Conservation (phyloP, 1,140 invertebrate genomes). For the Drosophila bipectinata region DNA sequence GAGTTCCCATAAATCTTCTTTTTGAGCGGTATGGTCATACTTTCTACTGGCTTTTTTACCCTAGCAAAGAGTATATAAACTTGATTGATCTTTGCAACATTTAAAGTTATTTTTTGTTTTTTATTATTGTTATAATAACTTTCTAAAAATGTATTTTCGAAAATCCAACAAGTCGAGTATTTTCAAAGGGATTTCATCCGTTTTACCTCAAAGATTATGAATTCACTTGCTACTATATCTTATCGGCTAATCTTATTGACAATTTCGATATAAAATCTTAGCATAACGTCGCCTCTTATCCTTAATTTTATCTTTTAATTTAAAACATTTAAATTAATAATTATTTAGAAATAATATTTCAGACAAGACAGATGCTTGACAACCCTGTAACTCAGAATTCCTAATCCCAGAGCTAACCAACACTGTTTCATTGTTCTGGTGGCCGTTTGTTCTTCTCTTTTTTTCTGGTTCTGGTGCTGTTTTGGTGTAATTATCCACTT, state of each 20-base stretch:
- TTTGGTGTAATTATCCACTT: conserved; percentile 68
- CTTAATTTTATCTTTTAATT: too few species aligned
- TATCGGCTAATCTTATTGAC: too few species aligned
- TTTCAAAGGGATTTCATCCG: too few species aligned
- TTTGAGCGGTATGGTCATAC: conserved; percentile 9
- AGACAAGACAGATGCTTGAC: neutral
- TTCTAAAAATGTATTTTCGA: too few species aligned
- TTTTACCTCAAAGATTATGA: too few species aligned
- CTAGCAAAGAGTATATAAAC: neutral
- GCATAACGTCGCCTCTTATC: too few species aligned
- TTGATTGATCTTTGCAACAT: neutral
- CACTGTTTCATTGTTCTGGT: conserved; percentile 37
- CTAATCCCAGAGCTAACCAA: neutral
- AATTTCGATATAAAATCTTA: too few species aligned
- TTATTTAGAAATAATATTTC: too few species aligned
- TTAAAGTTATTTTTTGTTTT: neutral
- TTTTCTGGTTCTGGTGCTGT: conserved; percentile 61
- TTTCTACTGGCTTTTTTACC: conserved; percentile 9
- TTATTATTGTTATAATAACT: too few species aligned
- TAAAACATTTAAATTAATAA: too few species aligned
- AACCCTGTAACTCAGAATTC: neutral
- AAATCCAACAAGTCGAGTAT: too few species aligned
- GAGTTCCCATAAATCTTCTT: neutral
- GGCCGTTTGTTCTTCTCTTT: conserved; percentile 25
- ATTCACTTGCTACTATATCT: too few species aligned